Evolutionary conservation across 2,113 vertebrate species (phyloP).

Genomic region (Dryoscopus gambensis): DNA sequence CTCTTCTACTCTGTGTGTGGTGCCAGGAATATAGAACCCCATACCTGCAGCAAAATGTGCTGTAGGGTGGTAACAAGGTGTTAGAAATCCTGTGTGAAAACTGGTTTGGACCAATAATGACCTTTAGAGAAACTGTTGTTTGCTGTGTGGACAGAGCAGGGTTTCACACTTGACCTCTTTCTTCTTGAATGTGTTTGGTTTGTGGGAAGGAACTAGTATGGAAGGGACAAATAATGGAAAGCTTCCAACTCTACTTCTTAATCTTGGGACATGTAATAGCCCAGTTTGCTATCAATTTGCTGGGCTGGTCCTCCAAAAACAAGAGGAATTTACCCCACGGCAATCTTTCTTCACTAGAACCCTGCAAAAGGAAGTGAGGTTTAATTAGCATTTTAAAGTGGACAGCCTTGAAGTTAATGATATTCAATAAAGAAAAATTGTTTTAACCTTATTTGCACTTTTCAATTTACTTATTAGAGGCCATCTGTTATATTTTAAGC

Average conservation of each 20-base stretch:
- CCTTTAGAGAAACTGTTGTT: not conserved
- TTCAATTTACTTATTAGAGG: conserved; percentile 75
- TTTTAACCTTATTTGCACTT: conserved; percentile 77
- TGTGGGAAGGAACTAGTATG: not conserved
- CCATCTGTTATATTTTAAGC: conserved; percentile 73
- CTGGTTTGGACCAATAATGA: not conserved
- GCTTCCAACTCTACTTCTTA: not conserved
- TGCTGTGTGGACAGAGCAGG: not conserved
- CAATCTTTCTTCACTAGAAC: conserved; percentile 58
- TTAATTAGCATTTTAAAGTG: conserved; percentile 74
- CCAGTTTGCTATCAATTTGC: not conserved
- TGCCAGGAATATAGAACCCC: not conserved
- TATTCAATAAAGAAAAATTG: conserved; percentile 75
- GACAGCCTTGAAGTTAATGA: conserved; percentile 73
- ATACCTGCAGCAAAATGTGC: not conserved
- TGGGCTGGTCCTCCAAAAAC: conserved; percentile 32
- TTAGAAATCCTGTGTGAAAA: not conserved
- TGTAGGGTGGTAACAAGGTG: not conserved
- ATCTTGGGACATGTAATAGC: not conserved
- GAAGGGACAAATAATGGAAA: not conserved
- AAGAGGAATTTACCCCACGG: conserved; percentile 33
- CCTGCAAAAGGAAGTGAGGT: conserved; percentile 51
- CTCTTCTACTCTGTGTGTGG: not conserved
- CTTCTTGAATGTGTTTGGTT: not conserved
- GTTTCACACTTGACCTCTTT: not conserved